Evolutionary conservation across 2,888 invertebrate genomes (phyloP).

Genomic region (Amblyjoppa proteus): DNA sequence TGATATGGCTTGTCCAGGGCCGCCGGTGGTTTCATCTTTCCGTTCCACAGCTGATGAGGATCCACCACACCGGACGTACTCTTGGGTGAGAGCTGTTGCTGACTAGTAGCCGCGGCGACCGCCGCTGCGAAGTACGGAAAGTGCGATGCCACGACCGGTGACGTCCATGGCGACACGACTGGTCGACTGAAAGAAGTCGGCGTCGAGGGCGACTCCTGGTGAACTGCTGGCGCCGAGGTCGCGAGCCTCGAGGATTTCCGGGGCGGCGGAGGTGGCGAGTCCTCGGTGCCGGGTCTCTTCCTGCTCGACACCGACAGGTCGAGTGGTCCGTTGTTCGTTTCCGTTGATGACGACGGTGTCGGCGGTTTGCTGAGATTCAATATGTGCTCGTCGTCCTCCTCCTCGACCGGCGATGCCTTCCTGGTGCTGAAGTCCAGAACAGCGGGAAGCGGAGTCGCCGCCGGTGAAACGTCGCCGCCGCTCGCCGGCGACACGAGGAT

Average conservation of each 20-base stretch:
- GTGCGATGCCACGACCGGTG: constrained; percentile 91
- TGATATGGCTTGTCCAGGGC: constrained; percentile 82
- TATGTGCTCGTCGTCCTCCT: constrained; percentile 89
- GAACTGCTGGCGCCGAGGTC: constrained; percentile 72
- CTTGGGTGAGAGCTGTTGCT: constrained; percentile 89
- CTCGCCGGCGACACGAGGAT: constrained; percentile 87
- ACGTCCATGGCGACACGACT: constrained; percentile 91
- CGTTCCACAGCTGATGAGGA: constrained; percentile 89
- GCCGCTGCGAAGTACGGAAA: constrained; percentile 93
- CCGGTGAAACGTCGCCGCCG: constrained; percentile 85
- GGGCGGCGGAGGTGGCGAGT: constrained; percentile 87
- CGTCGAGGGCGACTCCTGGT: constrained; percentile 77
- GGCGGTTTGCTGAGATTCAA: constrained; percentile 90
- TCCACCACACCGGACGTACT: constrained; percentile 85
- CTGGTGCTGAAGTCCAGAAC: constrained; percentile 94
- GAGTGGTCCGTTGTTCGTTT: constrained; percentile 89
- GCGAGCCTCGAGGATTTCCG: constrained; percentile 88
- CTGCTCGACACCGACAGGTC: constrained; percentile 92
- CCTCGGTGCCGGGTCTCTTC: constrained; percentile 90
- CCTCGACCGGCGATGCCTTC: constrained; percentile 86
- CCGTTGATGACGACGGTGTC: constrained; percentile 86
- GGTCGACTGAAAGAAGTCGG: constrained; percentile 88
- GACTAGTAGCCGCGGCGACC: constrained; percentile 90
- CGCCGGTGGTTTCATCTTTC: constrained; percentile 91
- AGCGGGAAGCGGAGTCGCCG: constrained; percentile 84